Base-by-base conservation (phyloP, 1,140 invertebrate genomes). In the Mylabris phalerata region DNA sequence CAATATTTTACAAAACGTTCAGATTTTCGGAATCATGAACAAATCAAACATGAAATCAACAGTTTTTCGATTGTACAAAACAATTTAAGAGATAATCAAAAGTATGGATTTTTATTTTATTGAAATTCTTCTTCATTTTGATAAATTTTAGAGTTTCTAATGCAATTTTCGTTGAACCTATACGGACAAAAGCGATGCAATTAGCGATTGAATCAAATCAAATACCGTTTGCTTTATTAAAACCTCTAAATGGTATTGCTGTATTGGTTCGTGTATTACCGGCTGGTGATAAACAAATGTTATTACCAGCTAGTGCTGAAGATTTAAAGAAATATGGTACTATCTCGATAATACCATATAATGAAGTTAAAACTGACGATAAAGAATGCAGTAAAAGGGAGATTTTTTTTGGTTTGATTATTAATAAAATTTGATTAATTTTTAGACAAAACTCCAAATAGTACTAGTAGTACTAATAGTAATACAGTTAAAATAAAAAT, bases 241-340 rank as follows among this genome's bases (percentile, higher is more conserved):
- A 80, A 63, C 80, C 80, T 10, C 72, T 76, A 38, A 79, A 78
- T 57, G 80, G 80, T 46, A 79, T 80, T 64, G 81, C 82, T 6
- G 77, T 83, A n/a, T 72, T 84, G 9, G 81, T 83, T n/a, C 81
- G 82, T 64, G 76, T 84, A 43, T 68, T 78, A 32, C 69, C 77
- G 9, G 77, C 75, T 38, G 72, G 72, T 25, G 72, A 77, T 43
- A 82, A 81, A 69, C 78, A 83, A 52, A 71, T 74, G 67, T 48
- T 74, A 19, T 67, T 74, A 6, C 72, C 72, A 4, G 72, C 72
- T 2, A 67, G 69, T 13, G 70, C 70, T 3, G 71, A 74, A 44
- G 72, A 74, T 55, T 57, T 74, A 43, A 71, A 71, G 48, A 68
- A 68, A 48, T 63, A 68, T 56, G 67, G 71, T 9, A 64, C 70